A percentile compares a stretch with the other conserved stretches of the same genome.
These are phyloP conservation scores for Temnothorax nylanderi DNA, from an alignment of 1,140 invertebrate genomes.

Conservation along the genomic window DNA sequence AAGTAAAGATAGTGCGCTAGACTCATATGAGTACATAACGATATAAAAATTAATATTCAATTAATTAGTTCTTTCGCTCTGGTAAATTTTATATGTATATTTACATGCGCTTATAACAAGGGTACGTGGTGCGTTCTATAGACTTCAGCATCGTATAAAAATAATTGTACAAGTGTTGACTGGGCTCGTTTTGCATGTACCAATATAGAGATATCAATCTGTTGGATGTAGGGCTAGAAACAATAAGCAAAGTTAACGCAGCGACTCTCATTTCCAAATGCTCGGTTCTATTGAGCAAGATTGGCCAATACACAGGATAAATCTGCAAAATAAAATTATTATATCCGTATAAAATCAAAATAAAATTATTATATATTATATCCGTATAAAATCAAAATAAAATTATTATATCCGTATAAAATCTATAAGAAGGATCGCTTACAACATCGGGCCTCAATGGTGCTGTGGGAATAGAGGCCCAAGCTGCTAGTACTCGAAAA, in stretches of 20 bases:
- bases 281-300: constrained; percentile 89
- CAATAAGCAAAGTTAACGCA: constrained; percentile 88
- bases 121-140: constrained; percentile 88
- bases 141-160: constrained; percentile 91
- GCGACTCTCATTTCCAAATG: constrained; percentile 89
- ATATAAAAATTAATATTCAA: constrained; percentile 11
- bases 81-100: constrained; percentile 64
- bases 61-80: background rate
- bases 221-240: constrained; percentile 87
- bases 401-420: background rate
- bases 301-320: constrained; percentile 89
- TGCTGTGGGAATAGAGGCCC: constrained; percentile 87
- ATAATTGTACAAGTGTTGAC: constrained; percentile 89
- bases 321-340: constrained; percentile 81
- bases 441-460: constrained; percentile 86
- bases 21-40: background rate
- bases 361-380: constrained; percentile 15
- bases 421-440: constrained; percentile 52
- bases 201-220: constrained; percentile 89
- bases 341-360: constrained; percentile 14
- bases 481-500: constrained; percentile 87
- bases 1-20: background rate
- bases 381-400: too few relatives aligned
- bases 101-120: constrained; percentile 88
- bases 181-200: constrained; percentile 88